Base-by-base conservation (phyloP, 2,888 invertebrate species). In the Eueremaeus valkanovi region DNA sequence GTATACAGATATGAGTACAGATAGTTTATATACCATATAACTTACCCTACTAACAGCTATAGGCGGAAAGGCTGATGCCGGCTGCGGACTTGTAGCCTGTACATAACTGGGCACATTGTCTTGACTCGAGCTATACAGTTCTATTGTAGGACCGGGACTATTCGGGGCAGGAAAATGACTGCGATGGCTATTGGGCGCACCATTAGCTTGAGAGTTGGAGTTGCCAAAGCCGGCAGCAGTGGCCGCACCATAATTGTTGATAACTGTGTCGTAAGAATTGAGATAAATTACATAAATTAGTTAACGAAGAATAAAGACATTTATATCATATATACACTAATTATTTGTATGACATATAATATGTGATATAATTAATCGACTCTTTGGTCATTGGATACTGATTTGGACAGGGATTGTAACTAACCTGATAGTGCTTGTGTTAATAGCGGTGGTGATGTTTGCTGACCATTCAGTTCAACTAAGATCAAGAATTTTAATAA, bases 21-120 rank as follows among this genome's bases (percentile, higher is more conserved):
- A n/a, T n/a, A n/a, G n/a, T n/a, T n/a, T n/a, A n/a, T n/a, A n/a
- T n/a, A n/a, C n/a, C n/a, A 24, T 16, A 55, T 16, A 16, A 76
- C 77, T 75, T 76, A 80, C 80, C 76, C 80, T 79, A 78, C 80
- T 93, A 83, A 93, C 93, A 82, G 93, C 93, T 85, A 94, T 93
- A 81, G 92, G 91, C 83, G 94, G 93, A 87, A 95, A 95, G 83
- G 93, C 93, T 83, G 94, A 92, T 40, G 72, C 72, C 81, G 95
- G 95, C 86, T 96, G 96, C 82, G 96, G 95, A 86, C 94, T 95
- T 81, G 95, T 87, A 82, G 95, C 93, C 87, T 95, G 95, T 84
- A 95, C 94, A 86, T 95, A 96, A 84, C 94, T 93, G 33, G 72
- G 51, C 81, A 92, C 91, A 83, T 91, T 92, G 83, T 93, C 93